Evolutionary conservation across 2,113 vertebrate species (phyloP), one percentile per base, ranked within the genome.

Genomic region (Pygoscelis adeliae): DNA sequence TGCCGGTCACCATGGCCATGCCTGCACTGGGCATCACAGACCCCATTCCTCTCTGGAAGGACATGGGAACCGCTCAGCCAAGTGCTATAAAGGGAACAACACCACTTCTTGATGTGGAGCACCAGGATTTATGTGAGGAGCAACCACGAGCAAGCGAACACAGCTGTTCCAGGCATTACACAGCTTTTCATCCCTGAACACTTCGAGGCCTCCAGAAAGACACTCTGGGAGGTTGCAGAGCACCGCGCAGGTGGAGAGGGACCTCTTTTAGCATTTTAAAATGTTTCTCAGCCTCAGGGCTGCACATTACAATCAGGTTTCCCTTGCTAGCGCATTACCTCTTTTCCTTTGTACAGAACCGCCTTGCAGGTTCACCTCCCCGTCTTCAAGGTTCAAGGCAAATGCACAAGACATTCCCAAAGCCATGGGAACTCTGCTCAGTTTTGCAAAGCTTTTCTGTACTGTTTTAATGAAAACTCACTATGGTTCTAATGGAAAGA

Each of bases 341-440:
- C 79, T 66, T 44, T 61, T 27, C 50, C 42, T 87, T 70, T n/a
- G 55, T 21, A 44, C 26, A 30, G 70, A 63, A 7, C 40, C 13
- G 0, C 44, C 74, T 53, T 32, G 58, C 49, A 47, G 77, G 87
- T 80, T 95, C 93, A 84, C 55, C 59, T 91, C 30, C 46, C 17
- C 67, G 27, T 8, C 85, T 88, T 90, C 71, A 84, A 86, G 74
- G 83, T 96, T 94, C 91, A 93, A 87, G 73, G 78, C 59, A 87
- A 97, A 95, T 3, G 12, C 74, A 63, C 21, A 17, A 90, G 83
- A 42, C 32, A 3, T 88, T 83, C 73, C 73, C 58, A 50, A 81
- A 87, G 63, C 72, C 88, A 38, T 56, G 58, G 90, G 85, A 93
- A 87, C 63, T 2, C 52, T 7, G 5, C 11, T 79, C 22, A 1